Evolutionary conservation across 2,113 vertebrate genomes (phyloP).

Genomic region (Trematocara stigmaticum): DNA sequence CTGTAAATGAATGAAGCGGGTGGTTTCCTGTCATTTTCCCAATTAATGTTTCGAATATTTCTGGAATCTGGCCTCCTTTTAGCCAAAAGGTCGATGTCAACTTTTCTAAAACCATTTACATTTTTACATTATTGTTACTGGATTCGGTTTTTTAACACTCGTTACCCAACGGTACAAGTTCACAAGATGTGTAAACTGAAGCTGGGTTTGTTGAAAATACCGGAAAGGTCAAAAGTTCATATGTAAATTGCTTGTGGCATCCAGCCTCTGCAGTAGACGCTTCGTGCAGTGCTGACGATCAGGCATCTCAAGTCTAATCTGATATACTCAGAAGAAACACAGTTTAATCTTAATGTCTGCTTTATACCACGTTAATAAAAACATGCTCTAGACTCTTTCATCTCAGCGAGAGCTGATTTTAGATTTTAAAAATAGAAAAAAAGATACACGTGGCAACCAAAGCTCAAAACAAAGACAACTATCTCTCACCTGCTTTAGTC

Average conservation of each 20-base stretch:
- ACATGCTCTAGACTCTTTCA: neutral
- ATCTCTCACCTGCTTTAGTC: neutral
- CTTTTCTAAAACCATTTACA: neutral
- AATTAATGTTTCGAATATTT: rapidly evolving
- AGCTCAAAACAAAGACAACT: neutral
- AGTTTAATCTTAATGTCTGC: neutral
- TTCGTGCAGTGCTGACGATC: neutral
- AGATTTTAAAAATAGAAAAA: neutral
- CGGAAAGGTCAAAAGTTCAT: neutral
- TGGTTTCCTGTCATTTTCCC: neutral
- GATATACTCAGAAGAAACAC: neutral
- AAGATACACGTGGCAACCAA: neutral
- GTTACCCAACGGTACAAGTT: neutral
- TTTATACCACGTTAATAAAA: neutral
- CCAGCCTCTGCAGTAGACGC: neutral
- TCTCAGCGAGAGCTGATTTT: neutral
- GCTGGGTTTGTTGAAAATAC: neutral
- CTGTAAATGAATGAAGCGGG: neutral
- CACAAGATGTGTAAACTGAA: neutral
- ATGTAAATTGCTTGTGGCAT: neutral
- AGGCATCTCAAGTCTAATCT: neutral
- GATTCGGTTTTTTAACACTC: neutral
- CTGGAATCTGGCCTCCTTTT: neutral
- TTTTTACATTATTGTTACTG: neutral
- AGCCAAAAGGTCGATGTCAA: neutral